These are phyloP conservation scores for Cyclophora albipunctata DNA, from an alignment of 2,888 invertebrate genomes.

Conservation along the genomic window DNA sequence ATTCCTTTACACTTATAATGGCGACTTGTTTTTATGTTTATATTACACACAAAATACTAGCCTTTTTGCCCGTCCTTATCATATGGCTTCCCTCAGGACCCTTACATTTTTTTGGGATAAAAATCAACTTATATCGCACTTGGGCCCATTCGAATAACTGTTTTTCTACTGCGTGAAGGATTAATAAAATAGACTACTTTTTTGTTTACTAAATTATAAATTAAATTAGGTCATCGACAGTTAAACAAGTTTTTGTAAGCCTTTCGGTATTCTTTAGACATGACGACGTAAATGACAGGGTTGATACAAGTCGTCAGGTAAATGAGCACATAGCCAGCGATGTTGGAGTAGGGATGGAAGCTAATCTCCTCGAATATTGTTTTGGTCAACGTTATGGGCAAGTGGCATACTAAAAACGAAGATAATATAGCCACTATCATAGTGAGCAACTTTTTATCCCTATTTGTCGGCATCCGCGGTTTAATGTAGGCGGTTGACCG, in stretches of 20 bases:
- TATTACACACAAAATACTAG: too few species aligned
- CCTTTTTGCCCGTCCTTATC: too few species aligned
- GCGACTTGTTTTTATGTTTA: too few species aligned
- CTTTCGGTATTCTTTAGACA: slow-evolving; percentile 93
- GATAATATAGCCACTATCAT: slow-evolving; percentile 95
- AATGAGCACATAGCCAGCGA: slow-evolving; percentile 88
- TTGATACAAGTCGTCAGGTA: slow-evolving; percentile 92
- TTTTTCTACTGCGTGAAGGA: too few species aligned
- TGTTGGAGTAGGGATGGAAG: slow-evolving; percentile 79
- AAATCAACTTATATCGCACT: too few species aligned
- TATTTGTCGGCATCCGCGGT: slow-evolving; percentile 81
- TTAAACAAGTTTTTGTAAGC: slow-evolving; percentile 83
- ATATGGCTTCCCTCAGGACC: too few species aligned
- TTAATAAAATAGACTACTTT: too few species aligned
- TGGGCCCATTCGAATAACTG: too few species aligned
- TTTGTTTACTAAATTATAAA: too few species aligned
- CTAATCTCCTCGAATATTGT: slow-evolving; percentile 78
- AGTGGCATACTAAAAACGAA: slow-evolving; percentile 91
- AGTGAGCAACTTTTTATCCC: slow-evolving; percentile 83
- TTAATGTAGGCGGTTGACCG: slow-evolving; percentile 49
- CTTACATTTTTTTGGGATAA: too few species aligned
- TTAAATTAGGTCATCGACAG: not conserved
- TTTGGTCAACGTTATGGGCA: slow-evolving; percentile 93
- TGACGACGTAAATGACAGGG: slow-evolving; percentile 93
- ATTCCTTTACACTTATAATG: too few species aligned